phyloP scores from a whole-genome alignment of 2,888 invertebrate species.

The Gasteruption jaculator region DNA sequence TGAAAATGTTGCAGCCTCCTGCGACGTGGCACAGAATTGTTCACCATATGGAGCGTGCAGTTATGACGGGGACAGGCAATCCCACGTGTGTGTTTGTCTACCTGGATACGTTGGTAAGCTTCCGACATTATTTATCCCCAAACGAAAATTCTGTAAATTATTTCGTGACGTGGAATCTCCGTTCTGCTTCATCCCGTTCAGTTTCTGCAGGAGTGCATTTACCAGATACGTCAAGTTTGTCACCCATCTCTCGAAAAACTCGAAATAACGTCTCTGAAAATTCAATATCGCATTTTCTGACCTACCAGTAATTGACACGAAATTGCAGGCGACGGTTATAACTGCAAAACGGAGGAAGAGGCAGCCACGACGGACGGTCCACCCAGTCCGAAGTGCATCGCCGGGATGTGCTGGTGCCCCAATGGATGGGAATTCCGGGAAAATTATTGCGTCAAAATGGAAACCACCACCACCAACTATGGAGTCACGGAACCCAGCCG shows the following conservation, averaged over 20 bases:
- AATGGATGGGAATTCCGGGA: slow-evolving; percentile 51
- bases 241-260: too few relatives aligned
- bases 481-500: too few relatives aligned
- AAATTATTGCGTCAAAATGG: slow-evolving; percentile 33
- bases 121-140: not conserved
- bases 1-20: slow-evolving; percentile 40
- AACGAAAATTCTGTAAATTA: too few relatives aligned
- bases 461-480: slow-evolving; percentile 19
- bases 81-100: slow-evolving; percentile 54
- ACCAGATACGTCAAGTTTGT: too few relatives aligned
- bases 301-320: not conserved
- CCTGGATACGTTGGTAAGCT: slow-evolving; percentile 56
- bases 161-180: too few relatives aligned
- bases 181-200: too few relatives aligned
- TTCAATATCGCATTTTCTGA: too few relatives aligned
- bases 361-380: slow-evolving; percentile 30
- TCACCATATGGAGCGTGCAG: slow-evolving; percentile 56
- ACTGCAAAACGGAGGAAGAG: slow-evolving; percentile 44
- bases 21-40: slow-evolving; percentile 58
- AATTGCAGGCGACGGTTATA: slow-evolving; percentile 51
- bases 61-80: slow-evolving; percentile 42
- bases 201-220: too few relatives aligned
- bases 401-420: slow-evolving; percentile 60
- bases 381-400: slow-evolving; percentile 47
- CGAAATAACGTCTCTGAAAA: too few relatives aligned